Percentiles rank a stretch among this genome's conserved stretches.
These are phyloP conservation scores for Bombus confusus DNA, from an alignment of 1,140 invertebrate species.

Conservation along the genomic window DNA sequence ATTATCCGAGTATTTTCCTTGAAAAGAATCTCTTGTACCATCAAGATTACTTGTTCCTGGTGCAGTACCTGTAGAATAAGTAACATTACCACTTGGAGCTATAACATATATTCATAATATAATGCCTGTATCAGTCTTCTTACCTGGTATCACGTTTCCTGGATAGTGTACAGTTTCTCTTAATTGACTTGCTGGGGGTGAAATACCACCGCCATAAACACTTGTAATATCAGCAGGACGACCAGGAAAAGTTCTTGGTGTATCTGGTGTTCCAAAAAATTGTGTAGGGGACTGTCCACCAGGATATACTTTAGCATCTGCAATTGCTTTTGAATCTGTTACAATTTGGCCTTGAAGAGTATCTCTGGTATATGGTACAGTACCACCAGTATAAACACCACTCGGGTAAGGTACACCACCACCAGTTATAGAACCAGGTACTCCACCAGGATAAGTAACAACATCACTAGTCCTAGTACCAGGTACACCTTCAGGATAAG, in stretches of 20 bases:
- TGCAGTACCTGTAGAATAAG: slow-evolving; percentile 15
- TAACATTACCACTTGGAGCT: not conserved
- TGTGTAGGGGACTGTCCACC: slow-evolving; percentile 11
- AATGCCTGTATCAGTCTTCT: not conserved
- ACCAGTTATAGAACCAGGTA: slow-evolving; percentile 59
- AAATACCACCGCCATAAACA: slow-evolving; percentile 2
- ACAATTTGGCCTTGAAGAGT: not conserved
- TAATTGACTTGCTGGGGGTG: not conserved
- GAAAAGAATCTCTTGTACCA: not conserved
- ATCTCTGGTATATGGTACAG: not conserved
- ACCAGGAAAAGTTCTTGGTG: too few relatives aligned
- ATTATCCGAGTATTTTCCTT: not conserved
- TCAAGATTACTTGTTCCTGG: not conserved
- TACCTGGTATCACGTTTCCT: not conserved
- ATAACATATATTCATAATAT: not conserved
- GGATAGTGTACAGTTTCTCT: not conserved
- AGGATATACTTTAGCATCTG: slow-evolving; percentile 10
- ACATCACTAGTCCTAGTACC: slow-evolving; percentile 39
- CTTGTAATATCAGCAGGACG: not conserved
- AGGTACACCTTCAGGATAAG: slow-evolving; percentile 42
- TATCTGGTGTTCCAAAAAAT: too few relatives aligned
- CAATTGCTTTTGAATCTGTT: slow-evolving; percentile 13
- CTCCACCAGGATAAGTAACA: slow-evolving; percentile 37
- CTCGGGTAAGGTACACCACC: slow-evolving; percentile 26
- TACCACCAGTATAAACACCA: slow-evolving; percentile 35